Percentiles rank a stretch among this genome's conserved stretches.
phyloP scores from a whole-genome alignment of 2,888 invertebrate genomes.

The Alsophila aescularia region DNA sequence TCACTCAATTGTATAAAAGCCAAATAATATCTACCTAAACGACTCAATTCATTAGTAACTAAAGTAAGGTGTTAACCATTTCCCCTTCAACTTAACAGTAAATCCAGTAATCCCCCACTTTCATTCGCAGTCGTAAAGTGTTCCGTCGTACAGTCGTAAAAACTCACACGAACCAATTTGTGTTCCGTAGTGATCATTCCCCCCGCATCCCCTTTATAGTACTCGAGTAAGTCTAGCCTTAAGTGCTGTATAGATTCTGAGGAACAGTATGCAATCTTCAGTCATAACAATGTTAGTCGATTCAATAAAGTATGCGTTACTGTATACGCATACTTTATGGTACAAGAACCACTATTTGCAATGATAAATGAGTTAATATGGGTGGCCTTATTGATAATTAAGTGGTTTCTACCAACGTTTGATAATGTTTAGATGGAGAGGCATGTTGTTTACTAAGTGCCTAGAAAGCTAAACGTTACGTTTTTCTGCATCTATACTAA shows the following conservation, averaged over 20 bases:
- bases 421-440: no score
- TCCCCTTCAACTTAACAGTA: neutral
- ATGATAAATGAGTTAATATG: no score
- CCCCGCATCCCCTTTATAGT: conserved; percentile 26
- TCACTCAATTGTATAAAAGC: no score
- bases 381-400: no score
- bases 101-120: conserved; percentile 22
- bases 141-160: conserved; percentile 22
- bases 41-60: conserved; percentile 13
- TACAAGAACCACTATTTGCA: no score
- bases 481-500: no score
- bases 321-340: no score
- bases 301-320: no score
- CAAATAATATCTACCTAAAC: neutral
- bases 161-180: conserved; percentile 33
- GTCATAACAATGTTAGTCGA: no score
- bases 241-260: conserved; percentile 1
- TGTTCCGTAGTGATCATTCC: conserved; percentile 27
- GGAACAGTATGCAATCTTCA: conserved; percentile 6
- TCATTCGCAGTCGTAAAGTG: conserved; percentile 20
- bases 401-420: no score
- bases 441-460: no score
- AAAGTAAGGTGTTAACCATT: conserved; percentile 14
- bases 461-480: no score
- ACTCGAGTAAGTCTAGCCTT: conserved; percentile 22